Conservation (phyloP, 2,113 vertebrate genomes). For the Thomomys bottae region DNA sequence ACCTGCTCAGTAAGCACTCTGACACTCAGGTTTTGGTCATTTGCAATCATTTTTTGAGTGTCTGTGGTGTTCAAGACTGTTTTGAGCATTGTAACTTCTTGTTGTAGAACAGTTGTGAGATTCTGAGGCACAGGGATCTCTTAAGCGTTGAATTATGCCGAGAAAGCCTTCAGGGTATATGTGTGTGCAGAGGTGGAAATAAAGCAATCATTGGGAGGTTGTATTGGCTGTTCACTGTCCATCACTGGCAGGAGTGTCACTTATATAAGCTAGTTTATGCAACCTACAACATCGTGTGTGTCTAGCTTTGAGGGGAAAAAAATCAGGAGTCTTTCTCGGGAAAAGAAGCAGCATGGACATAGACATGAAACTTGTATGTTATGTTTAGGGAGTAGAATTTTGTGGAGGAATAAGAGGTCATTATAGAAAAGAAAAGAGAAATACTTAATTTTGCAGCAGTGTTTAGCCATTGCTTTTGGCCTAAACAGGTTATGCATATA, state of each 20-base stretch:
- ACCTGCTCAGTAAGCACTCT: neutral
- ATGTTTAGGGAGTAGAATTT: neutral
- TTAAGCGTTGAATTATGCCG: neutral
- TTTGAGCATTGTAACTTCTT: slow-evolving; percentile 22
- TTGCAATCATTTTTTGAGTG: slow-evolving; percentile 13
- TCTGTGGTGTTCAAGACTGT: neutral
- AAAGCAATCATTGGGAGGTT: neutral
- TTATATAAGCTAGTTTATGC: slow-evolving; percentile 21
- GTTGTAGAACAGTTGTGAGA: slow-evolving; percentile 33
- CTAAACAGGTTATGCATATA: neutral
- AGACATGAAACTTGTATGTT: slow-evolving; percentile 29
- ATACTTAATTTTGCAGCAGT: neutral
- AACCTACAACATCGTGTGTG: neutral
- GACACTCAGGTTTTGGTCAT: neutral
- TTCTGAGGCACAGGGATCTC: neutral
- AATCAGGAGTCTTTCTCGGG: neutral
- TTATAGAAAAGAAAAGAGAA: neutral
- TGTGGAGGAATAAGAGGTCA: neutral
- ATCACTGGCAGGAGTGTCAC: neutral
- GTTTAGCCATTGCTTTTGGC: neutral
- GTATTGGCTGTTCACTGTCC: slow-evolving; percentile 8
- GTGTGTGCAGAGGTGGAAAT: neutral
- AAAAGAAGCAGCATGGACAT: neutral
- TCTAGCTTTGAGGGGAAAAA: neutral
- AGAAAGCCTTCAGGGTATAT: neutral